Base-by-base conservation (phyloP, 1,140 invertebrate genomes). In the Drosophila nebulosa region DNA sequence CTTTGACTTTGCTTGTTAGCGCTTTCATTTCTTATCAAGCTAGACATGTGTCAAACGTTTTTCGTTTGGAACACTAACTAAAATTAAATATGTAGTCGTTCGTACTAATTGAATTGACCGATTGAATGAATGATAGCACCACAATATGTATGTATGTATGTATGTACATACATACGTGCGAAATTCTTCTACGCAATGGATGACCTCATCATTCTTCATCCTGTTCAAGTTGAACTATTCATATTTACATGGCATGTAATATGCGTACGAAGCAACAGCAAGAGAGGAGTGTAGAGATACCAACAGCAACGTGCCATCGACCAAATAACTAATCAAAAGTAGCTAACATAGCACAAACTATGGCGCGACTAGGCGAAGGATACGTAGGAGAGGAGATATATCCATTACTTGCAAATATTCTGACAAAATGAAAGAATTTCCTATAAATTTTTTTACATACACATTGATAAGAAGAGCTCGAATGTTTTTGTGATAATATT, bases 301-400 rank as follows among this genome's bases (percentile, higher is more conserved):
- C 68, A 61, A 67, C 61, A 64, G 62, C 56, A 74, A 52, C 57
- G 52, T 35, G 16, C 21, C 67, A 85, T 85, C 80, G 80, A 84
- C 81, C 80, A 81, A 84, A 84, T 79, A 84, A 79, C 64, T 62
- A 64, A 46, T 58, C 60, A 62, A 52, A n/a, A 51, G 39, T 50
- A 60, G 42, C 56, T 53, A 59, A 61, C 46, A 35, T 12, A 57
- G 50, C 2, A 46, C 26, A 52, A 55, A 46, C 16, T 46, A 21
- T 18, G 39, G 16, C 39, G 39, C 16, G 64, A 26, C 51, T 74
- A 39, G 30, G 52, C 36, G 39, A 46, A 46, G 39, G 39, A 46
- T 14, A 18, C 39, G 18, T 9, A 9, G 7, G 4, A 46, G 2
- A n/a, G n/a, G n/a, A n/a, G 32, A 10, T 35, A 18, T 46, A 10